Conservation (phyloP, 2,797 vertebrate genomes). For the Helostoma temminkii region DNA sequence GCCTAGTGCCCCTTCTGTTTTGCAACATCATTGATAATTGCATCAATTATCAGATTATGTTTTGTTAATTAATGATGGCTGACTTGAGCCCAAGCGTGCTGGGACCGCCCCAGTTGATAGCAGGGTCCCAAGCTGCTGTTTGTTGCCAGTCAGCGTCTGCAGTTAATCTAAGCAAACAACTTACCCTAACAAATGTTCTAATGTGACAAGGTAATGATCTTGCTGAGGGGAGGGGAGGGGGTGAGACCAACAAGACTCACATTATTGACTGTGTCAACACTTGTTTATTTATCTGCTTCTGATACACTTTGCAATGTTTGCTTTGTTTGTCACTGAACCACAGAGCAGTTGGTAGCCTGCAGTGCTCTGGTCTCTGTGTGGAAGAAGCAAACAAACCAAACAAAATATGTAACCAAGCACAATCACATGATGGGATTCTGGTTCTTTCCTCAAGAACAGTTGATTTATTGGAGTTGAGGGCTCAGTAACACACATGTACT, state of each 20-base stretch:
- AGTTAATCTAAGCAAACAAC: constrained; percentile 22
- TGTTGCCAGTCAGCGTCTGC: no score
- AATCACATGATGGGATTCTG: constrained; percentile 19
- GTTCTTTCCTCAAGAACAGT: constrained; percentile 16
- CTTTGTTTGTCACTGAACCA: constrained; percentile 1
- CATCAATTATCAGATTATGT: no score
- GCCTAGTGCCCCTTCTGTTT: no score
- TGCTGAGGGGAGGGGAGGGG: not conserved
- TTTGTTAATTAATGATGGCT: no score
- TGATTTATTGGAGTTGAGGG: constrained; percentile 15
- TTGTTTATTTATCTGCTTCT: constrained; percentile 47
- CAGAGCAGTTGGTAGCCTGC: not conserved
- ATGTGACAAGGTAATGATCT: constrained; percentile 36
- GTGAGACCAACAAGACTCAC: constrained; percentile 37
- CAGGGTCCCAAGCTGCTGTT: no score
- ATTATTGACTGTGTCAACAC: constrained; percentile 35
- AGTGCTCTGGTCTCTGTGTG: constrained; percentile 17
- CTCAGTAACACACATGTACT: not conserved
- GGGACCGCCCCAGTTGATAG: no score
- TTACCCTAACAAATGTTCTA: constrained; percentile 8
- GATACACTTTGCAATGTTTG: constrained; percentile 27
- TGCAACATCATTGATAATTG: no score
- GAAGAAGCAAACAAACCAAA: not conserved
- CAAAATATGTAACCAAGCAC: constrained; percentile 13
- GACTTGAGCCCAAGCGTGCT: no score